Conservation (phyloP, 2,888 invertebrate species). For the Agrotis puta region DNA sequence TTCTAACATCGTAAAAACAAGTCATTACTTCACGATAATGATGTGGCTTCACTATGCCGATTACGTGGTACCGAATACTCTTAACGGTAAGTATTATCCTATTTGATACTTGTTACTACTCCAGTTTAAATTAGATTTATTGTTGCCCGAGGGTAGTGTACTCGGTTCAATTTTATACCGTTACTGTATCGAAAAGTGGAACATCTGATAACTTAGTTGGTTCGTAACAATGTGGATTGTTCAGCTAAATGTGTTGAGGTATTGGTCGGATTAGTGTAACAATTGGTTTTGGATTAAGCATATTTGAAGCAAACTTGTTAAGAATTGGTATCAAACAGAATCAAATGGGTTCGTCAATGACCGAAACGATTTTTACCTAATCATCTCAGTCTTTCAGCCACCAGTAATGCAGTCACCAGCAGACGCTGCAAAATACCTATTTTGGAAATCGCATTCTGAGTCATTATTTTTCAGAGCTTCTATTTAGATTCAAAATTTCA, state of each 20-base stretch:
- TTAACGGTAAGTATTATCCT: constrained; percentile 55
- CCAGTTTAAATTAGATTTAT: constrained; percentile 54
- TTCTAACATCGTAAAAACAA: constrained; percentile 10
- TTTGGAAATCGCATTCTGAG: neutral
- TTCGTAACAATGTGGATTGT: constrained; percentile 46
- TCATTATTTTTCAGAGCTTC: neutral
- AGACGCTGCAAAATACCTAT: neutral
- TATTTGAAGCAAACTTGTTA: neutral
- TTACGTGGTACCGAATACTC: constrained; percentile 41
- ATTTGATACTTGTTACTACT: constrained; percentile 30
- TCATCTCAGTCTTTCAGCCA: neutral
- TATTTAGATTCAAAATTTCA: neutral
- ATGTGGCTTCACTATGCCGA: constrained; percentile 25
- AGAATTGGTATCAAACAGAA: neutral
- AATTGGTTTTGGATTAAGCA: constrained; percentile 6
- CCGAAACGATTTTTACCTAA: neutral
- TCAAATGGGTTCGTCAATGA: neutral
- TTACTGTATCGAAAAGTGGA: constrained; percentile 51
- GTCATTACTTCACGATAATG: constrained; percentile 38
- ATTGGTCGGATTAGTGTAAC: neutral
- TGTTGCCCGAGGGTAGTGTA: constrained; percentile 40
- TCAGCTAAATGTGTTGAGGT: neutral
- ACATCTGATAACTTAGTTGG: constrained; percentile 39
- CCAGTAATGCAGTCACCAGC: too few relatives aligned
- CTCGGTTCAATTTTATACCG: constrained; percentile 51